Evolutionary conservation across 1,140 invertebrate genomes (phyloP), one percentile per base, ranked within the genome.

Genomic region (Procambarus virginalis): DNA sequence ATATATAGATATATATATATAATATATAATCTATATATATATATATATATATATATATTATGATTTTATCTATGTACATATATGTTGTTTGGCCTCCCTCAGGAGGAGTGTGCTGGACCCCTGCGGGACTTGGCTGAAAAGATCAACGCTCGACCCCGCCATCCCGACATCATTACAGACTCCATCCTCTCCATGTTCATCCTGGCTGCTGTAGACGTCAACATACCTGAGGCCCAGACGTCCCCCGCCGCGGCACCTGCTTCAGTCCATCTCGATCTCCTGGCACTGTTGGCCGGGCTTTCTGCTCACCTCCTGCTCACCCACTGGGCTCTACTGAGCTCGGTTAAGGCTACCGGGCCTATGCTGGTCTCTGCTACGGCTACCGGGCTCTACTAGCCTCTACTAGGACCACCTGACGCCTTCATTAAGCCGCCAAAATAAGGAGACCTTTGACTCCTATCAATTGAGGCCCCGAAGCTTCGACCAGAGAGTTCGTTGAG

Each of bases 121-220:
- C 94, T 98, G 90, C 96, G 97, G 93, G 95, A 96, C 80, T 95
- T 98, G 75, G 97, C 96, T 92, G 95, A 96, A 70, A 96, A 97
- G 93, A 97, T 98, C 92, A 98, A 97, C 94, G 96, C 96, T 49
- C 96, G 91, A 2, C 96, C 96, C 49, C 96, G 91, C 17, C 96
- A 97, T 93, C 96, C 96, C 64, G 96, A 97, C 93, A 96, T 98
- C 86, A 96, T 97, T 92, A 97, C 96, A n/a, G 97, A 98, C 94
- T 95, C 97, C 51, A 95, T 97, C n/a, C 95, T 98, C 14, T 97
- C 97, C 91, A 97, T 98, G 93, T 97, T 98, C 94, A 98, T 98
- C 94, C 96, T 98, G 95, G 97, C 97, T 34, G 97, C 97, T 94
- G 97, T 97, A n/a, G 97, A 97, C 93, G 96, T 97, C 60, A 95